Evolutionary conservation across 2,113 vertebrate genomes (phyloP).

Genomic region (Globicephala melas): DNA sequence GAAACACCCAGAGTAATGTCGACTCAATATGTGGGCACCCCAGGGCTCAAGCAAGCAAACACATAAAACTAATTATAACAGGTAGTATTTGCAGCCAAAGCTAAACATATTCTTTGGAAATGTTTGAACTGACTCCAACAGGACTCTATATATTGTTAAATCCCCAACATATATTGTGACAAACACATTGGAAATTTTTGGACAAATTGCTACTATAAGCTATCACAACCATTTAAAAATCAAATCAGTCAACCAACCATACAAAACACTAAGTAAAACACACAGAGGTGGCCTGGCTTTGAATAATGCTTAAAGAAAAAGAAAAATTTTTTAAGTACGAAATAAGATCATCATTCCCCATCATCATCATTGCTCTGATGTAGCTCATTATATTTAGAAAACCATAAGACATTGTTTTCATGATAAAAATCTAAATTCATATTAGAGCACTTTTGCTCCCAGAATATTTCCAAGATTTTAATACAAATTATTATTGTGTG

Average conservation of each 20-base stretch:
- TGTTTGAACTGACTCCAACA: background rate
- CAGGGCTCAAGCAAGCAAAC: background rate
- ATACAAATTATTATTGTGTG: background rate
- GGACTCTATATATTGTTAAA: background rate
- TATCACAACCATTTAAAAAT: background rate
- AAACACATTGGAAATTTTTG: background rate
- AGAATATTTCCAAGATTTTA: background rate
- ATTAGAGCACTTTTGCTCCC: background rate
- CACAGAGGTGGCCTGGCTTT: background rate
- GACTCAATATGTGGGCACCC: background rate
- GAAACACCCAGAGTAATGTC: background rate
- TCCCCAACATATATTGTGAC: background rate
- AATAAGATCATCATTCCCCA: background rate
- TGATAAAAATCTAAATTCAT: background rate
- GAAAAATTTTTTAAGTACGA: background rate
- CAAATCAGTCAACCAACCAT: background rate
- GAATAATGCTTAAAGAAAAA: background rate
- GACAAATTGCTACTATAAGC: background rate
- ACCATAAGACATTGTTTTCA: background rate
- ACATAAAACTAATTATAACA: background rate
- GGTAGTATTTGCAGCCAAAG: background rate
- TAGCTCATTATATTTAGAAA: background rate
- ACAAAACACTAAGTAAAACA: background rate
- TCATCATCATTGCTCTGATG: background rate
- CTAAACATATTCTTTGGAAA: background rate